phyloP scores from a whole-genome alignment of 2,797 vertebrate genomes.

The Manis pentadactyla region DNA sequence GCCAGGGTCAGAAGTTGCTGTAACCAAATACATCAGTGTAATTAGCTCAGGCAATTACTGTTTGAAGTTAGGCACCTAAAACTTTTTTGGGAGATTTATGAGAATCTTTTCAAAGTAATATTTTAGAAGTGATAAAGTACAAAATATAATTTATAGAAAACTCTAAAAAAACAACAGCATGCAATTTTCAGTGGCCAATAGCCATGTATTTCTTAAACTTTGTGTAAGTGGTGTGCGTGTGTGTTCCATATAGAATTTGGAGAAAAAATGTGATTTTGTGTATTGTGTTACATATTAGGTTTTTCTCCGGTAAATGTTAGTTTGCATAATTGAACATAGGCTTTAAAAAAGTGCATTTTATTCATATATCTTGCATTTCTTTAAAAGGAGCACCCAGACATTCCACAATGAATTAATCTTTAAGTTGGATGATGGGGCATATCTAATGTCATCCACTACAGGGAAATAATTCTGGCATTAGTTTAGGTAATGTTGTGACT shows the following conservation, averaged over 20 bases:
- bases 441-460: not conserved
- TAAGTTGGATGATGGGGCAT: too few relatives aligned
- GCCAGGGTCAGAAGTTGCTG: not conserved
- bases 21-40: not conserved
- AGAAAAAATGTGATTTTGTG: not conserved
- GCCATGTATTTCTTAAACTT: not conserved
- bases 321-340: not conserved
- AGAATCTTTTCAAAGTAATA: not conserved
- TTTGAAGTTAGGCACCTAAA: not conserved
- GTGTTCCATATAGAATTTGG: not conserved
- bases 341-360: not conserved
- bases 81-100: not conserved
- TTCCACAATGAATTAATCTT: not conserved
- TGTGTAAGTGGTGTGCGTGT: not conserved
- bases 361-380: not conserved
- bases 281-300: not conserved
- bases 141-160: not conserved
- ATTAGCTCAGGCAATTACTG: not conserved
- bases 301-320: not conserved
- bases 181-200: not conserved
- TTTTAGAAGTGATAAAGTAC: conserved; percentile 4
- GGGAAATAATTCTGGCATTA: not conserved
- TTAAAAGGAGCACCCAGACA: not conserved
- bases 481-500: not conserved
- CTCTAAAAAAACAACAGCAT: not conserved